Conservation (phyloP, 2,113 vertebrate genomes). For the Ictidomys tridecemlineatus region DNA sequence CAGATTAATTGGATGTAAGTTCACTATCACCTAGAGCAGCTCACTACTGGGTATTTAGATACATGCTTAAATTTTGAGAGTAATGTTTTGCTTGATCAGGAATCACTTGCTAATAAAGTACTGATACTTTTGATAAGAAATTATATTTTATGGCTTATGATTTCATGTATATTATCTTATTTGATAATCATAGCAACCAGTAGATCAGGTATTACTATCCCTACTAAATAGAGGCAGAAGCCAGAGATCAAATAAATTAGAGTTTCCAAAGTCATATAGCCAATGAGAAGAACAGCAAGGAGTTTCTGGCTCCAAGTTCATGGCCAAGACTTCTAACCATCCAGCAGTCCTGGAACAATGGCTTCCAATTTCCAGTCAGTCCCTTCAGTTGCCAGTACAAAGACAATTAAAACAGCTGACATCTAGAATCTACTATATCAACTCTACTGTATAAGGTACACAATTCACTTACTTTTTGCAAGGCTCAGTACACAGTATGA, state of each 20-base stretch:
- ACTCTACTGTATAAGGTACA: neutral
- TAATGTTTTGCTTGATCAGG: conserved; percentile 29
- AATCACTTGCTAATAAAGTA: conserved; percentile 44
- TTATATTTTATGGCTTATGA: conserved; percentile 7
- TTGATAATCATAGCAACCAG: conserved; percentile 38
- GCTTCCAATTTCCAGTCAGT: neutral
- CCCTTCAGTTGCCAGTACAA: neutral
- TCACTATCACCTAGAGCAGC: neutral
- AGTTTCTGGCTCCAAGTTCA: neutral
- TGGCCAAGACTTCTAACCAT: neutral
- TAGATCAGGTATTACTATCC: neutral
- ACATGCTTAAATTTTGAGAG: conserved; percentile 38
- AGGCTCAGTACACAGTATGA: neutral
- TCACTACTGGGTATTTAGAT: conserved; percentile 13
- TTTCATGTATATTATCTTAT: conserved; percentile 50
- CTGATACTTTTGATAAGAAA: conserved; percentile 49
- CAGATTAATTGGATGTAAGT: conserved; percentile 39
- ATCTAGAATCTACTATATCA: neutral
- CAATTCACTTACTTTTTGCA: neutral
- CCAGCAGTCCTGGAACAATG: neutral
- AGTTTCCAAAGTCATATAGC: neutral
- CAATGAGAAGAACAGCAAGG: neutral
- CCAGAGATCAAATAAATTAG: conserved; percentile 7
- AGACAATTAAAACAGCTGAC: neutral
- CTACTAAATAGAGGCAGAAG: conserved; percentile 14